Evolutionary conservation across 2,113 vertebrate genomes (phyloP).

Genomic region (Macquaria australasica): DNA sequence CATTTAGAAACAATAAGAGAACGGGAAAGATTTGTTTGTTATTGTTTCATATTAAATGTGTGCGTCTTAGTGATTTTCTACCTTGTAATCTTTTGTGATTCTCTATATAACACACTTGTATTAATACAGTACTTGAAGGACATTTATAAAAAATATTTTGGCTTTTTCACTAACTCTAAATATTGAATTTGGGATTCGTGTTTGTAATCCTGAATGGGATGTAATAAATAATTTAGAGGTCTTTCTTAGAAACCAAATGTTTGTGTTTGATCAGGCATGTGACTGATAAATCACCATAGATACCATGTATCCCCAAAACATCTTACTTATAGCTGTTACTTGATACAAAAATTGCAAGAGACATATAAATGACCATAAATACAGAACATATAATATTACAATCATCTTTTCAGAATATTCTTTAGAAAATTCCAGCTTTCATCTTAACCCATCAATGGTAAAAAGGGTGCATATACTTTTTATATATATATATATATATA

Average conservation of each 20-base stretch:
- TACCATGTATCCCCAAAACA: too few species aligned
- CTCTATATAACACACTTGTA: background rate
- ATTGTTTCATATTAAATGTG: background rate
- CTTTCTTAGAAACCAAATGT: background rate
- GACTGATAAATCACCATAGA: background rate
- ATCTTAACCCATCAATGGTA: background rate
- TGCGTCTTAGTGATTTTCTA: background rate
- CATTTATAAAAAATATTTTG: background rate
- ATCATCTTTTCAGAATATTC: background rate
- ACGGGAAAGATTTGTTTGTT: too few species aligned
- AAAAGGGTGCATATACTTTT: background rate
- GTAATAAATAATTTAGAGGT: conserved; percentile 6
- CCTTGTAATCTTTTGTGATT: background rate
- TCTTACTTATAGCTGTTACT: too few species aligned
- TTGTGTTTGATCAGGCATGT: background rate
- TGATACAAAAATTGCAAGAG: too few species aligned
- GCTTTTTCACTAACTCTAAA: background rate
- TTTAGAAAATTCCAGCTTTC: background rate
- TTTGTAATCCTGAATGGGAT: background rate
- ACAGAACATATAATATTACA: background rate
- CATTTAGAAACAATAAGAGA: too few species aligned
- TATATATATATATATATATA: too few species aligned
- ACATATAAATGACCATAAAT: background rate
- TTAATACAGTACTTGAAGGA: background rate
- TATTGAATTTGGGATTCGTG: background rate